These are phyloP conservation scores for Tachysurus fulvidraco DNA, from an alignment of 2,113 vertebrate genomes.

Conservation along the genomic window DNA sequence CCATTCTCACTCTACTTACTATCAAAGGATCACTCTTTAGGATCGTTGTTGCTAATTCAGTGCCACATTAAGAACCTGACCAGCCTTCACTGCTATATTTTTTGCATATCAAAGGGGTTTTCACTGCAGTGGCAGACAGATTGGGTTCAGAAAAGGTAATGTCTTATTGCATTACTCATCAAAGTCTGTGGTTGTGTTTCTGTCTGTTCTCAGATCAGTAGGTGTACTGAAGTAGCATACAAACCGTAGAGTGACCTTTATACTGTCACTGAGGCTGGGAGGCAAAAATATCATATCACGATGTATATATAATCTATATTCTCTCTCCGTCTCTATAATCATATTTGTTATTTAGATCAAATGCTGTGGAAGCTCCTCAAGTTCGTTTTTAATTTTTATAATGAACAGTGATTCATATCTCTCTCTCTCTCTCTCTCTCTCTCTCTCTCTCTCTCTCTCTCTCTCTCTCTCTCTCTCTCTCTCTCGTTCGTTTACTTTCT, in stretches of 20 bases:
- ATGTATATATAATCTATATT: neutral
- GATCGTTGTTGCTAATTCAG: conserved; percentile 11
- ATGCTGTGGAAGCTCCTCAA: neutral
- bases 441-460: neutral
- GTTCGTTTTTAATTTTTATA: neutral
- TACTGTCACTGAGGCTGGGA: neutral
- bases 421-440: no score
- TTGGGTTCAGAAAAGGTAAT: conserved; percentile 1
- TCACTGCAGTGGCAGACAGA: neutral
- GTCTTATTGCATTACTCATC: conserved; percentile 1
- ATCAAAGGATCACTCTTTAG: neutral
- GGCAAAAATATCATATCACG: neutral
- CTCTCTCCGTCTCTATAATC: neutral
- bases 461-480: neutral
- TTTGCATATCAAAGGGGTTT: conserved; percentile 12
- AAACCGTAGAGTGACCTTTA: neutral
- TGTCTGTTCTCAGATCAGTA: neutral
- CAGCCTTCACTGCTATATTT: conserved; percentile 4
- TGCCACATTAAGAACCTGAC: neutral
- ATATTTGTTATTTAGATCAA: neutral
- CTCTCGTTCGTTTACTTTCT: neutral
- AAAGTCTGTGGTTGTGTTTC: conserved; percentile 6
- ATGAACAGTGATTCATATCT: neutral
- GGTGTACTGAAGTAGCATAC: neutral
- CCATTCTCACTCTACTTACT: neutral